Evolutionary conservation across 2,797 vertebrate genomes (phyloP), one percentile per base, ranked within the genome.

Genomic region (Leptoclinus maculatus): DNA sequence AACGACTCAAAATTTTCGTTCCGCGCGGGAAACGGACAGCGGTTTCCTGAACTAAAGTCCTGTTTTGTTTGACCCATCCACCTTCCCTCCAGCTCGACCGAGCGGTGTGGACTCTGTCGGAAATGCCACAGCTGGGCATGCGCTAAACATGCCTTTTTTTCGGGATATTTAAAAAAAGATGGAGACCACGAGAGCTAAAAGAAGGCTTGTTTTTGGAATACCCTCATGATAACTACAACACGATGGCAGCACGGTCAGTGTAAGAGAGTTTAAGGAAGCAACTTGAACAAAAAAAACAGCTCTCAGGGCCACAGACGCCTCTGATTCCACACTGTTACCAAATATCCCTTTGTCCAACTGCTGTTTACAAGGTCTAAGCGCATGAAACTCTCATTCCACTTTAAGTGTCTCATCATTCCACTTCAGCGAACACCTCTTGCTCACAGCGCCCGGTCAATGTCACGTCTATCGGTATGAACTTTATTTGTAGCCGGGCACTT

Each of bases 391-490:
- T 81, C 27, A 77, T 74, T 54, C 38, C 41, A 76, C 76, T 74
- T 7, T 71, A 85, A 80, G 79, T 82, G 72, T 70, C 83, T 86
- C 67, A 84, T 89, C 84, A 69, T 89, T 90, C 83, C n/a, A 47
- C 74, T 87, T 82, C 76, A 88, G 74, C 66, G 75, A 89, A 75
- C 76, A 67, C 79, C 80, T 70, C 79, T 25, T 59, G 82, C 60
- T 76, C 54, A 75, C 75, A 76, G 71, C 34, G 63, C 53, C 53
- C 41, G 43, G 71, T 74, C 60, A 66, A 71, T 91, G 84, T 91
- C 90, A 91, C 78, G 57, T 78, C 73, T 82, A 27, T 86, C 66
- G 80, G 60, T 75, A 57, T 34, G 83, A 89, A 90, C 79, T 86
- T 89, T 86, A 83, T 83, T 82, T 85, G 47, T 79, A 43, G 54